Conservation (phyloP, 1,140 invertebrate genomes). For the Orius laevigatus region DNA sequence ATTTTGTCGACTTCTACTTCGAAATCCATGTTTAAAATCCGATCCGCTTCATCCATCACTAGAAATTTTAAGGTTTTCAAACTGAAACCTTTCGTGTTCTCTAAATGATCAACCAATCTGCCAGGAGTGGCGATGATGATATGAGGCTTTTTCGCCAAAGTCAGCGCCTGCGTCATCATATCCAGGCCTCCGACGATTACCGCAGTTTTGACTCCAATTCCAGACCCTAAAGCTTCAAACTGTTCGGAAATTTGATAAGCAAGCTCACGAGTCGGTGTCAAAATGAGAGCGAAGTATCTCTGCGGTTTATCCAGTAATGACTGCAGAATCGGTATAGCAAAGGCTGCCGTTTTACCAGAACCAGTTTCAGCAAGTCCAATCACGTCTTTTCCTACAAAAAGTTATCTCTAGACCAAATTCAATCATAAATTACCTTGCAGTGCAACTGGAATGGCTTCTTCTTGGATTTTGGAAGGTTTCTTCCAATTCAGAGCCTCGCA, state of each 20-base stretch:
- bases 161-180: constrained; percentile 82
- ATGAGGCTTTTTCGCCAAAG: constrained; percentile 87
- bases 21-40: constrained; percentile 93
- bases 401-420: not conserved
- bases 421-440: constrained; percentile 44
- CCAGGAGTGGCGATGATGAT: constrained; percentile 88
- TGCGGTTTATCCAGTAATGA: constrained; percentile 69
- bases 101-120: constrained; percentile 54
- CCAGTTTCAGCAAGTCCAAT: constrained; percentile 96
- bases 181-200: constrained; percentile 97
- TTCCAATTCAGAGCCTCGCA: constrained; percentile 89
- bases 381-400: constrained; percentile 59
- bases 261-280: constrained; percentile 94
- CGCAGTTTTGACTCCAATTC: constrained; percentile 84
- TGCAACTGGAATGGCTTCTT: constrained; percentile 79
- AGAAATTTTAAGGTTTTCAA: constrained; percentile 74
- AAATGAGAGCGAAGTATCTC: constrained; percentile 79
- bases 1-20: constrained; percentile 94
- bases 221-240: constrained; percentile 73
- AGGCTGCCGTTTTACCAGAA: constrained; percentile 95
- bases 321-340: constrained; percentile 90
- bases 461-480: constrained; percentile 84
- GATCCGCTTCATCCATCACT: constrained; percentile 92
- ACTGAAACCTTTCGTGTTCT: constrained; percentile 90
- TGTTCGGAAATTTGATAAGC: constrained; percentile 94